Base-by-base conservation (phyloP, 23 tunicate species). In the Trididemnum nubilum region DNA sequence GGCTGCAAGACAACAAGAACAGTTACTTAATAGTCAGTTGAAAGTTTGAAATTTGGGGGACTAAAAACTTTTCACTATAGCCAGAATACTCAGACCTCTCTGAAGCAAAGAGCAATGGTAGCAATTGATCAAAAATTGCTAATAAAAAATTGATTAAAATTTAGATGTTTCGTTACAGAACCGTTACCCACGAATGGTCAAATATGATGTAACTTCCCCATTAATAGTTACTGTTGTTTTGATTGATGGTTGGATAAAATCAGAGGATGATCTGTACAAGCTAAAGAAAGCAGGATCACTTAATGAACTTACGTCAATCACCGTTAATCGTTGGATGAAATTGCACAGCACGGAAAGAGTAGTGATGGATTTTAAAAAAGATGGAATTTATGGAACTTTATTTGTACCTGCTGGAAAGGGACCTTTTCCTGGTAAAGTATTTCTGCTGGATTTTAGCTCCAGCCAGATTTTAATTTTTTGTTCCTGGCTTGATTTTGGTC, bases 351-450 rank as follows among this genome's bases (percentile, higher is more conserved):
- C 87, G 7, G 36, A 83, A 36, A 57, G 87, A 63, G 73, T 83
- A 35, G 33, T 36, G 18, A 22, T 73, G 32, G 71, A 79, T 15
- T 1, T 73, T 33, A 28, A 58, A 57, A 60, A 74, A 28, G 63
- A 73, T 74, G 87, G 87, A 1, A 30, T 83, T 15, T 34, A 58
- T 57, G 87, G 87, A 73, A 57, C 81, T 0, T 19, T 83, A 9
- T 83, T 73, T 61, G 29, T 83, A 0, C 87, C 81, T 33, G 32
- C 36, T 26, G 81, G 87, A 4, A 36, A 59, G 1, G 81, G 81
- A 73, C 73, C 81, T 34, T 74, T 83, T 83, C 81, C 87, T 2
- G 73, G 78, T 65, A 15, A 61, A 37, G 18, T n/a, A n/a, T n/a
- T n/a, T n/a, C n/a, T n/a, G n/a, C n/a, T n/a, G n/a, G n/a, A n/a